Evolutionary conservation across 2,888 invertebrate genomes (phyloP), one percentile per base, ranked within the genome.

Genomic region (Vesta saturnalis): DNA sequence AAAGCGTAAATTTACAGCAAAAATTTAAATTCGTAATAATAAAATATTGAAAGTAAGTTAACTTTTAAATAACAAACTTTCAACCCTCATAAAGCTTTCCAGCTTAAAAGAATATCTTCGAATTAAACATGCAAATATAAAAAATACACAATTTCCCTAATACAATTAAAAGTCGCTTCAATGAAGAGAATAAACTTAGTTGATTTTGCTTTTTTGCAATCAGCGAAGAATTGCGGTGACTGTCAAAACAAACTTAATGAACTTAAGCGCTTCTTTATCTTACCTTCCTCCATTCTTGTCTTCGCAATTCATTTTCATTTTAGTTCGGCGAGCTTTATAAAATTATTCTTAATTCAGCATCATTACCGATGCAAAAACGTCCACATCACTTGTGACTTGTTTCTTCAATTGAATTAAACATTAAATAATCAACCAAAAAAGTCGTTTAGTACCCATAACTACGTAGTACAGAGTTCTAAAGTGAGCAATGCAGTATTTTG

Each of bases 121-220:
- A 69, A 71, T 69, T 69, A 72, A 74, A 72, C 67, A 74, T 76
- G 73, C 73, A 75, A 74, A 78, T 76, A 78, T 76, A 79, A 80
- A 79, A 79, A 80, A 77, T 74, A 71, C 73, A 70, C 74, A 72
- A 74, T 73, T 75, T 69, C 71, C 74, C 70, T 83, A 83, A 83
- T 77, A 77, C 79, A 84, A 83, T 83, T 83, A 83, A 82, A 80
- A 83, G 80, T 78, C 77, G 79, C 79, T 81, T 82, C 80, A 83
- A 83, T 83, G 81, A 83, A 77, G 76, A 77, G 76, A 77, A 77
- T 76, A 73, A 76, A 75, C 72, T 82, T 59, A 63, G 70, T 72
- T 75, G 76, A 74, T 75, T 82, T 79, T 80, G 79, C 79, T 82
- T 81, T 82, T 83, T 82, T 82, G 83, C 80, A 82, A 83, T 83